phyloP scores from a whole-genome alignment of 2,113 vertebrate genomes.

The Aegithalos caudatus region DNA sequence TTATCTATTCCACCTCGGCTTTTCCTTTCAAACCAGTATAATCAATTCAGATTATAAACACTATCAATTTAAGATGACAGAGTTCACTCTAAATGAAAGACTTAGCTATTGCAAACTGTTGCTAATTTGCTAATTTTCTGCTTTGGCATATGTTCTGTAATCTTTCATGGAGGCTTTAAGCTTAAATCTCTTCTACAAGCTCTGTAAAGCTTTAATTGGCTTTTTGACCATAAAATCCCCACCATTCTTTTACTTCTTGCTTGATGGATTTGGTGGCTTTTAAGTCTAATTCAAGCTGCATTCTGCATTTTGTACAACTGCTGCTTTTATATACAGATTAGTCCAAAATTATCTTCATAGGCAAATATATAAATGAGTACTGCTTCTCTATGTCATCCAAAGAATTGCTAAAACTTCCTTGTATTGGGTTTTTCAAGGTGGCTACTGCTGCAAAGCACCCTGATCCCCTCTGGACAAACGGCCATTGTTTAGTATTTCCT shows the following conservation, averaged over 20 bases:
- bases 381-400: background rate
- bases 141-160: background rate
- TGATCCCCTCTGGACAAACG: background rate
- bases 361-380: background rate
- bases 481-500: background rate
- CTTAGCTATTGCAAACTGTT: background rate
- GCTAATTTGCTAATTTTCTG: constrained; percentile 29
- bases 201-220: constrained; percentile 19
- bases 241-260: background rate
- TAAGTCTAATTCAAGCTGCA: background rate
- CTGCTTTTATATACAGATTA: background rate
- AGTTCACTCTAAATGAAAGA: constrained; percentile 1
- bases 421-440: background rate
- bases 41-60: background rate
- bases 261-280: constrained; percentile 19
- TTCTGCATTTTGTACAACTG: background rate
- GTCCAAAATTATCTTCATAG: background rate
- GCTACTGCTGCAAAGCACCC: background rate
- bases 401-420: background rate
- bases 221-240: constrained; percentile 19
- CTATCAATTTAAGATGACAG: background rate
- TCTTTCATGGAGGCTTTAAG: background rate
- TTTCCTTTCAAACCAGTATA: background rate
- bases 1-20: background rate
- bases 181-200: background rate